Evolutionary conservation across 2,888 invertebrate species (phyloP).

Genomic region (Dryococelus australis): DNA sequence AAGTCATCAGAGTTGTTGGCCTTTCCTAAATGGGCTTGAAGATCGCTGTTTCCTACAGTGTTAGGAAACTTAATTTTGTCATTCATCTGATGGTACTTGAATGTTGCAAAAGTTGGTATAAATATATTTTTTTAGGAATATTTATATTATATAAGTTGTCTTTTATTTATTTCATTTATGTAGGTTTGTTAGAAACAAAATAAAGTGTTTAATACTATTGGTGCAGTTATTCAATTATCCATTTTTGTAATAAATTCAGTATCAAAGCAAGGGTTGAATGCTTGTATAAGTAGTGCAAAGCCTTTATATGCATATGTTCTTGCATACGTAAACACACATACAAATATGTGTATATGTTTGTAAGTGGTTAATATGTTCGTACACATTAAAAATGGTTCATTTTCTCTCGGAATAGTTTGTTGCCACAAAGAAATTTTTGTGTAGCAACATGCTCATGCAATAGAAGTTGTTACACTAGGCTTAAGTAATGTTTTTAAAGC

Average conservation of each 20-base stretch:
- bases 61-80: background rate
- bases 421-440: too few species aligned
- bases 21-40: background rate
- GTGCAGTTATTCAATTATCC: background rate
- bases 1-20: background rate
- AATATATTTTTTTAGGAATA: background rate
- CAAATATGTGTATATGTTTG: too few species aligned
- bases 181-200: background rate
- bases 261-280: too few species aligned
- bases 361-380: too few species aligned
- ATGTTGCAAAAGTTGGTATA: conserved; percentile 11
- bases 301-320: too few species aligned
- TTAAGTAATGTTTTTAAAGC: too few species aligned
- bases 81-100: background rate
- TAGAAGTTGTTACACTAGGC: too few species aligned
- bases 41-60: background rate
- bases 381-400: too few species aligned
- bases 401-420: too few species aligned
- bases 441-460: too few species aligned
- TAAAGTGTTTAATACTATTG: background rate
- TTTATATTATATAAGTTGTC: conserved; percentile 4
- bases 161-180: conserved; percentile 5
- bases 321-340: too few species aligned
- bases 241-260: background rate
- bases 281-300: too few species aligned